Conservation (phyloP, 2,888 invertebrate species). For the Lagria hirta region DNA sequence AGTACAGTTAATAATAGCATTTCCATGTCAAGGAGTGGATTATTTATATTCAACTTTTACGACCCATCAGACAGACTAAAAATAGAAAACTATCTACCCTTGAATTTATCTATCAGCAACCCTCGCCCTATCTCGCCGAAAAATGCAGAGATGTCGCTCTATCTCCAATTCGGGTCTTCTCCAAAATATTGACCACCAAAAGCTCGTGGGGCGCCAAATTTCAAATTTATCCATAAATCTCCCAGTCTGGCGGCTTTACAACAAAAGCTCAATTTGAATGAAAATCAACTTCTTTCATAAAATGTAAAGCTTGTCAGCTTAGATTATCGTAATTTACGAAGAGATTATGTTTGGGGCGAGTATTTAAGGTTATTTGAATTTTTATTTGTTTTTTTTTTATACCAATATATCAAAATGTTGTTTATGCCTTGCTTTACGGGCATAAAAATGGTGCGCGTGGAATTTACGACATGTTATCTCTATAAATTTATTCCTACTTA, state of each 20-base stretch:
- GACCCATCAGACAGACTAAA: constrained; percentile 9
- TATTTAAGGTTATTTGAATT: constrained; percentile 9
- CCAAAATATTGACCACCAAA: constrained; percentile 20
- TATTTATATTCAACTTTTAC: constrained; percentile 18
- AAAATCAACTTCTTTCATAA: constrained; percentile 5
- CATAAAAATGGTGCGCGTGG: constrained; percentile 14
- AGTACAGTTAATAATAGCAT: constrained; percentile 13
- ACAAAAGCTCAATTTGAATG: constrained; percentile 6
- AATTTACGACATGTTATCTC: constrained; percentile 17
- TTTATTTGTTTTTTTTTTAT: constrained; percentile 12
- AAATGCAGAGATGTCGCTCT: constrained; percentile 26
- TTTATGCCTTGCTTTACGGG: constrained; percentile 15
- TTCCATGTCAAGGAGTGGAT: constrained; percentile 17
- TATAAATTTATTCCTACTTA: constrained; percentile 13
- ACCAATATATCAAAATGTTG: constrained; percentile 16
- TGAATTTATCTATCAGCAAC: constrained; percentile 13
- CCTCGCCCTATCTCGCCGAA: constrained; percentile 8
- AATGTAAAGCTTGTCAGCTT: constrained; percentile 11
- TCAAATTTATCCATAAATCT: constrained; percentile 7
- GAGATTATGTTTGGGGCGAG: constrained; percentile 9
- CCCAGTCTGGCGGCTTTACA: constrained; percentile 1
- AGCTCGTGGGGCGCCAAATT: constrained; percentile 22
- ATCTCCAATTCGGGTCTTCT: constrained; percentile 16
- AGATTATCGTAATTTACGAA: constrained; percentile 9
- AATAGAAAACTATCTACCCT: constrained; percentile 25